Evolutionary conservation across 1,140 invertebrate genomes (phyloP).

Genomic region (Probaryconus sp.): DNA sequence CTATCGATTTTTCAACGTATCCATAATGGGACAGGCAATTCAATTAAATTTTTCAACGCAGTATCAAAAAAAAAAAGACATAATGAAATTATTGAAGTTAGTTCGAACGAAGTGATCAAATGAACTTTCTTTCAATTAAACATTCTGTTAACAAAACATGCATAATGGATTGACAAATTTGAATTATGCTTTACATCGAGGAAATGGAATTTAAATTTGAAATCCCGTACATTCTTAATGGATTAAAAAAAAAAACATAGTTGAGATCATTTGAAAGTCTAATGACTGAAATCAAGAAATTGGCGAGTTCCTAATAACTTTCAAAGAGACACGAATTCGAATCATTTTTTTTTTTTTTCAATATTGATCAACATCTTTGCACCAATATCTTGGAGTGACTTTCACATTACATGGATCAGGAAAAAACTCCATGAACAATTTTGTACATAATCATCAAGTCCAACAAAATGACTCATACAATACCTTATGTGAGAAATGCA

Average conservation of each 20-base stretch:
- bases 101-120: no score
- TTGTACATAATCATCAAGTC: not conserved
- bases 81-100: no score
- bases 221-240: conserved; percentile 46
- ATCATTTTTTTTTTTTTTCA: no score
- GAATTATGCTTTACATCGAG: conserved; percentile 42
- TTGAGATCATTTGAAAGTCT: conserved; percentile 42
- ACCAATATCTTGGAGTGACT: not conserved
- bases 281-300: conserved; percentile 31
- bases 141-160: conserved; percentile 52
- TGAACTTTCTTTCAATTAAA: conserved; percentile 40
- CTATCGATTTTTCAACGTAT: no score
- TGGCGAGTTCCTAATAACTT: conserved; percentile 18
- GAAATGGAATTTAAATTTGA: conserved; percentile 55
- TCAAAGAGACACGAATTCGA: conserved; percentile 2
- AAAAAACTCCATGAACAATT: not conserved
- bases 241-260: conserved; percentile 38
- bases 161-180: conserved; percentile 58
- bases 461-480: no score
- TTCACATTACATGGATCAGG: conserved; percentile 1
- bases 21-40: no score
- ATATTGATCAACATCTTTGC: not conserved
- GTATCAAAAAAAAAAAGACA: no score
- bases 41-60: no score
- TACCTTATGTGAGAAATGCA: no score